Evolutionary conservation across 2,888 invertebrate species (phyloP), one percentile per base, ranked within the genome.

Genomic region (Smittia sp.): DNA sequence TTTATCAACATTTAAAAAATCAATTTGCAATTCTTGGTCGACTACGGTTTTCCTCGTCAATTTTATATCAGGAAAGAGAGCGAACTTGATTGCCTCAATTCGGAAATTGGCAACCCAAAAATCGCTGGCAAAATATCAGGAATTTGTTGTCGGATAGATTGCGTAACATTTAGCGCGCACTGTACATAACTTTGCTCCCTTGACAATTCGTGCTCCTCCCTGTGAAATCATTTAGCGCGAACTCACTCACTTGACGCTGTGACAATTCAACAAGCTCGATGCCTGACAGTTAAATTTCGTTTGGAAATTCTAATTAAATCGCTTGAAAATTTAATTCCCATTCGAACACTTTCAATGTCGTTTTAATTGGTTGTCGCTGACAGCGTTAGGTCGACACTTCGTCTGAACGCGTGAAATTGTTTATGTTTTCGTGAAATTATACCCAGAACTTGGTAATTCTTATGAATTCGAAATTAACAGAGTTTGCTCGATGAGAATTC

Each of bases 91-190:
- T 46, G 58, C 58, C 58, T 58, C 58, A 58, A 4, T 58, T 58
- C 22, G 22, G 22, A 58, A 58, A 58, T 58, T 58, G 58, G 1
- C 20, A 58, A 58, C 58, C 58, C 58, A 18, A 58, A 38, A 46
- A 6, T 46, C 11, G 46, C 3, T 22, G 58, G 58, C 7, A 58
- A 13, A 6, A 46, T n/a, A 6, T 46, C 46, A 46, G 46, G 15
- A 46, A 46, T n/a, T 46, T 46, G 15, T 46, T 46, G 32, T 32
- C 9, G 9, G 9, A 46, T 2, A 46, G 46, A n/a, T 46, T 11
- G 46, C 46, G 46, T 2, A 46, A 11, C 15, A 6, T 15, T 46
- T 46, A 32, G 46, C 15, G 46, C 32, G 4, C 13, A n/a, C 46
- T 46, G 46, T 9, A 39, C 39, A 39, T 39, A n/a, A n/a, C n/a